Evolutionary conservation across 2,888 invertebrate genomes (phyloP).

Genomic region (Lepetodrilus schrolli): DNA sequence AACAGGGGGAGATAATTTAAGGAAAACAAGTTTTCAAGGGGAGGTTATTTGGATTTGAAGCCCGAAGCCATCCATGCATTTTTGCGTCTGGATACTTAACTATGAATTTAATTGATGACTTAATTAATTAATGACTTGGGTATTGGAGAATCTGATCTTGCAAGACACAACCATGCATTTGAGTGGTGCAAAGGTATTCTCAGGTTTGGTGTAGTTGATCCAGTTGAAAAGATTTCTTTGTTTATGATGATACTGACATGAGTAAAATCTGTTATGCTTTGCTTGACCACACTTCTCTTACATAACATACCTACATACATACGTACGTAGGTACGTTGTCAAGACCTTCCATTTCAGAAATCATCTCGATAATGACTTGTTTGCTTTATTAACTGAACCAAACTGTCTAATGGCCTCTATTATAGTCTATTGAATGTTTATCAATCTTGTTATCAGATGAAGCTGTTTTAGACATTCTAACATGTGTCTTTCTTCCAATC

Average conservation of each 20-base stretch:
- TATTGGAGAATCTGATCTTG: too few species aligned
- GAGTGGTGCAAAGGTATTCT: conserved; percentile 1
- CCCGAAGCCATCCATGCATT: too few species aligned
- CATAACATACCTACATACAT: too few species aligned
- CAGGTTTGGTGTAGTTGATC: conserved; percentile 21
- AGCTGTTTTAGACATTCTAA: conserved; percentile 22
- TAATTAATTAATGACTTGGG: too few species aligned
- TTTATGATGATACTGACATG: neutral
- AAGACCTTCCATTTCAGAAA: conserved; percentile 15
- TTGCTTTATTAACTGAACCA: conserved; percentile 13
- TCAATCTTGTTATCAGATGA: conserved; percentile 20
- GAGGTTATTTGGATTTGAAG: too few species aligned
- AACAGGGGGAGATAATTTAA: too few species aligned
- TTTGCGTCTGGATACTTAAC: too few species aligned
- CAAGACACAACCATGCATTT: too few species aligned
- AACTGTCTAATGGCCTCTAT: neutral
- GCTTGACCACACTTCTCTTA: neutral
- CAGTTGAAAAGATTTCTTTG: neutral
- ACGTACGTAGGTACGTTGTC: too few species aligned
- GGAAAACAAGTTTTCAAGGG: too few species aligned
- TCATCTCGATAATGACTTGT: neutral
- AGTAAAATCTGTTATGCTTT: neutral
- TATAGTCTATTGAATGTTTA: neutral
- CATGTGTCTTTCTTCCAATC: neutral
- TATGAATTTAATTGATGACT: too few species aligned